Evolutionary conservation across 1,140 invertebrate species (phyloP).

Genomic region (Drosophila seguyi): DNA sequence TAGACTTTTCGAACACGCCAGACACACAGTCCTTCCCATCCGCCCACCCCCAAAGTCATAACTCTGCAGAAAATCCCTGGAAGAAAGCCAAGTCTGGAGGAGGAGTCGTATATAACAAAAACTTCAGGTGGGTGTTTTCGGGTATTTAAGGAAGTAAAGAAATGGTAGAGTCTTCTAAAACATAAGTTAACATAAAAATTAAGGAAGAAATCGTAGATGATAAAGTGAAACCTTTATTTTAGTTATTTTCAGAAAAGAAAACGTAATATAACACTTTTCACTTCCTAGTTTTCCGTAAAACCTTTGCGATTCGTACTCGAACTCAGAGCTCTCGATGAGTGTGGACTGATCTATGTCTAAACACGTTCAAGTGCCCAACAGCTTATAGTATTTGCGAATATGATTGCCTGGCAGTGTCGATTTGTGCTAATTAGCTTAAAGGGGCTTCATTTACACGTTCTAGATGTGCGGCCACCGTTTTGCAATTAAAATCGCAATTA

Average conservation of each 20-base stretch:
- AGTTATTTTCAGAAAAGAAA: too few species aligned
- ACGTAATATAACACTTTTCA: too few species aligned
- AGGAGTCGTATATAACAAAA: slow-evolving; percentile 19
- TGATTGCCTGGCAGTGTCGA: slow-evolving; percentile 31
- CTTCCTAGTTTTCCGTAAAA: background rate
- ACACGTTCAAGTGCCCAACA: slow-evolving; percentile 28
- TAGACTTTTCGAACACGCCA: slow-evolving; percentile 27
- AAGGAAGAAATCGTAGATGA: too few species aligned
- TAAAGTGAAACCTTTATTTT: too few species aligned
- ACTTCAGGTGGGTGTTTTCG: slow-evolving; percentile 15
- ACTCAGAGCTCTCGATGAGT: background rate
- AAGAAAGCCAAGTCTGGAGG: slow-evolving; percentile 15
- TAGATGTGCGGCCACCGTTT: slow-evolving; percentile 27
- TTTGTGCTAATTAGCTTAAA: slow-evolving; percentile 52
- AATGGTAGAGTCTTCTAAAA: background rate
- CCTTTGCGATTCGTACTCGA: background rate
- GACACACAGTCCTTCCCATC: slow-evolving; percentile 20
- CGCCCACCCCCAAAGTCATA: slow-evolving; percentile 6
- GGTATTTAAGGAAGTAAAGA: background rate
- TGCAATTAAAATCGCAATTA: slow-evolving; percentile 49
- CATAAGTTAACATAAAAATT: background rate
- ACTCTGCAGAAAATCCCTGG: background rate
- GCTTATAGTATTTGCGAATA: slow-evolving; percentile 2
- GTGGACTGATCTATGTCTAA: slow-evolving; percentile 2
- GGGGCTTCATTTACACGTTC: slow-evolving; percentile 39